Evolutionary conservation across 64 coral and sea anemone genomes (phyloP), one percentile per base, ranked within the genome.

Genomic region (Dendrophyllia cribrosa): DNA sequence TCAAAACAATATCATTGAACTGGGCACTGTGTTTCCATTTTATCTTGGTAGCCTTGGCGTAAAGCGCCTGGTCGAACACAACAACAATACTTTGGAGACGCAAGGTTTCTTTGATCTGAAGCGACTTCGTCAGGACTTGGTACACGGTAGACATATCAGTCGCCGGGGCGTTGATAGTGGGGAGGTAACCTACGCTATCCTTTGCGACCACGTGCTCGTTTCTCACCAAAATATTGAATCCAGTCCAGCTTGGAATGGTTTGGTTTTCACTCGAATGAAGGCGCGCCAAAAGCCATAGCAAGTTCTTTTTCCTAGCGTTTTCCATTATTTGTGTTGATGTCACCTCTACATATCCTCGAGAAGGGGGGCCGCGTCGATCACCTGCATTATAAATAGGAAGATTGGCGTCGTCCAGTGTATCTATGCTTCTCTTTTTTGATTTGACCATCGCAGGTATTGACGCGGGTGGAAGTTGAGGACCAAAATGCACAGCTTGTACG

Each of bases 131-230:
- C 9, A 78, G 75, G 75, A 78, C 75, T 78, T 78, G 55, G 77
- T 59, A 80, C 77, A 80, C 24, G 7, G 88, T 90, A 66, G 88
- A 78, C 88, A 90, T 90, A 20, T 80, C 16, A 6, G 88, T 90
- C 65, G 88, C 88, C 2, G 75, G 86, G 20, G 76, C 76, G 21
- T 90, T 81, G 60, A 90, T 90, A 17, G 62, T 80, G 0, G 88
- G 75, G 7, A 90, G 77, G 72, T 90, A 90, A 67, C 76, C 75
- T n/a, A 90, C 72, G 76, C 4, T 90, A 61, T 90, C 88, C 76
- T 80, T 80, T 3, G 62, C n/a, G 9, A 90, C 76, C 19, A 24
- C 76, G 43, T 63, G 21, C 14, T 90, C 22, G 58, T 90, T 70
- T 26, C 88, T 4, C 9, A 90, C 75, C 9, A 64, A 62, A 81